phyloP scores from a whole-genome alignment of 2,797 vertebrate genomes.

The Hybognathus amarus region DNA sequence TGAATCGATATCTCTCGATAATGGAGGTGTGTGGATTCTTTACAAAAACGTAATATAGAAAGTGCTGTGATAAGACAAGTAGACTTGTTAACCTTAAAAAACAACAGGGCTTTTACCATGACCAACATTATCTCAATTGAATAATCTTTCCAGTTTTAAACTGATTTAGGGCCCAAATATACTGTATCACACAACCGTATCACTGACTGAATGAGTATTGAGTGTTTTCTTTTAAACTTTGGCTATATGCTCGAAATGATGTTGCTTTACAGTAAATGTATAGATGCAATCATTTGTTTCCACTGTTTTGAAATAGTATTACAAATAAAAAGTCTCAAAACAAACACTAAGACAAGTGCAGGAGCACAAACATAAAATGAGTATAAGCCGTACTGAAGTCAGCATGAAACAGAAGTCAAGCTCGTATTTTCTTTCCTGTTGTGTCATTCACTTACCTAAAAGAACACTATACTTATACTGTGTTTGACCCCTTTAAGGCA shows the following conservation, averaged over 20 bases:
- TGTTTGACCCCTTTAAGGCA: too few relatives aligned
- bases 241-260: background rate
- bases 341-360: background rate
- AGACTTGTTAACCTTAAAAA: background rate
- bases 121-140: background rate
- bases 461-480: too few relatives aligned
- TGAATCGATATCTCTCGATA: slow-evolving; percentile 53
- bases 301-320: background rate
- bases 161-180: too few relatives aligned
- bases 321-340: background rate
- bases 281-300: background rate
- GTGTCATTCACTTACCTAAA: background rate
- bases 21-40: slow-evolving; percentile 1
- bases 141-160: background rate
- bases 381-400: background rate
- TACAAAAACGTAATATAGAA: background rate
- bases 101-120: background rate
- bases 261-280: background rate
- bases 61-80: background rate
- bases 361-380: background rate
- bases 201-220: background rate
- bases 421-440: background rate
- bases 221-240: background rate
- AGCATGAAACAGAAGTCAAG: background rate
- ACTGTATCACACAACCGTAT: background rate